These are phyloP conservation scores for Rhea pennata DNA, from an alignment of 2,113 vertebrate genomes.

Conservation along the genomic window DNA sequence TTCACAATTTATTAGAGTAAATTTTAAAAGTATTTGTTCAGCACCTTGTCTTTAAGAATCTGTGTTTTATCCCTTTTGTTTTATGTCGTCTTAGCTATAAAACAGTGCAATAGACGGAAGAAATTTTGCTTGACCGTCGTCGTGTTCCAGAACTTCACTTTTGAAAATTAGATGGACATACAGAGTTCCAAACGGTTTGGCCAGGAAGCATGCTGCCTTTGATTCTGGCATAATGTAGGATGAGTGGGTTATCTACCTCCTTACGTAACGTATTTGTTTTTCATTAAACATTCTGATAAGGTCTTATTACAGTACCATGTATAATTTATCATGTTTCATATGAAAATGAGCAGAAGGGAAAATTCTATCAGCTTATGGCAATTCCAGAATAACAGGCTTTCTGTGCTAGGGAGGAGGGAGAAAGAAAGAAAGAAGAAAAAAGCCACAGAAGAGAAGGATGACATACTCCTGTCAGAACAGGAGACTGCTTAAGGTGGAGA, in stretches of 20 bases:
- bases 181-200: constrained; percentile 28
- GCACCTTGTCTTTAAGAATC: not conserved
- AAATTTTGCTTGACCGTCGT: constrained; percentile 31
- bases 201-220: not conserved
- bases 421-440: not conserved
- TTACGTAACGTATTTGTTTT: constrained; percentile 77
- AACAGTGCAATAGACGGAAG: not conserved
- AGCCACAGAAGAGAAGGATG: constrained; percentile 2
- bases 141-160: constrained; percentile 51
- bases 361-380: constrained; percentile 49
- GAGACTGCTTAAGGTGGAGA: constrained; percentile 57
- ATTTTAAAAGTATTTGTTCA: constrained; percentile 46
- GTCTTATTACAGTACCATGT: constrained; percentile 76
- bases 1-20: no score
- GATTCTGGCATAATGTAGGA: constrained; percentile 34
- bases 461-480: constrained; percentile 51
- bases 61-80: not conserved
- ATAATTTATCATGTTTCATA: constrained; percentile 76
- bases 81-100: constrained; percentile 10
- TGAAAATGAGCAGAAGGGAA: constrained; percentile 70
- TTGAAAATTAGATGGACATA: constrained; percentile 42
- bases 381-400: constrained; percentile 54
- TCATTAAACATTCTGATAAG: constrained; percentile 79
- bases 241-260: constrained; percentile 60
- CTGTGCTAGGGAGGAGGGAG: not conserved